These are phyloP conservation scores for Hyaena hyaena DNA, from an alignment of 2,113 vertebrate genomes.

Conservation along the genomic window DNA sequence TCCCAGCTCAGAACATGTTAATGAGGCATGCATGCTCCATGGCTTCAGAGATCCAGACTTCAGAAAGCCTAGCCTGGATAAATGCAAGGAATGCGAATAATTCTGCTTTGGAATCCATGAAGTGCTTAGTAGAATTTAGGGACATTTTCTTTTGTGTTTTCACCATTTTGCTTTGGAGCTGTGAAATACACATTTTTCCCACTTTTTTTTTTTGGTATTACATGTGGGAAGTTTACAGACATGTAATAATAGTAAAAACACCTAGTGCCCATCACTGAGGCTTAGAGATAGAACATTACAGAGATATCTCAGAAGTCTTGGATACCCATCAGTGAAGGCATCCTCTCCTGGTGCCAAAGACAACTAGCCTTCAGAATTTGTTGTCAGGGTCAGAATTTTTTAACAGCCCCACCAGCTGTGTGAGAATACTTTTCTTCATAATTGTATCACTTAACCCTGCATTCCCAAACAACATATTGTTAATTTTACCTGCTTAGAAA, in stretches of 20 bases:
- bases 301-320: background rate
- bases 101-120: constrained; percentile 29
- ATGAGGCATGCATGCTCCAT: background rate
- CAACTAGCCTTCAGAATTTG: background rate
- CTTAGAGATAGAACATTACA: background rate
- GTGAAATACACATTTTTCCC: background rate
- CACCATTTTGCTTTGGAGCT: background rate
- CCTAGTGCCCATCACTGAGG: background rate
- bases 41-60: background rate
- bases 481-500: background rate
- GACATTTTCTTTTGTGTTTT: constrained; percentile 26
- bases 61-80: constrained; percentile 1
- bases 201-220: background rate
- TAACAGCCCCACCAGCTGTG: too few species aligned
- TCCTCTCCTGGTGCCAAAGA: background rate
- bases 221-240: background rate
- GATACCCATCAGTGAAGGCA: rapidly evolving
- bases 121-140: background rate
- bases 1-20: background rate
- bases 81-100: constrained; percentile 60
- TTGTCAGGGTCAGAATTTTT: background rate
- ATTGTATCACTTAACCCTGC: background rate
- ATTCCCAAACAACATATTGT: background rate
- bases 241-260: background rate
- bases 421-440: background rate